A percentile compares a stretch with the other conserved stretches of the same genome.
phyloP scores from a whole-genome alignment of 1,140 invertebrate species.

The Neodiprion fabricii region DNA sequence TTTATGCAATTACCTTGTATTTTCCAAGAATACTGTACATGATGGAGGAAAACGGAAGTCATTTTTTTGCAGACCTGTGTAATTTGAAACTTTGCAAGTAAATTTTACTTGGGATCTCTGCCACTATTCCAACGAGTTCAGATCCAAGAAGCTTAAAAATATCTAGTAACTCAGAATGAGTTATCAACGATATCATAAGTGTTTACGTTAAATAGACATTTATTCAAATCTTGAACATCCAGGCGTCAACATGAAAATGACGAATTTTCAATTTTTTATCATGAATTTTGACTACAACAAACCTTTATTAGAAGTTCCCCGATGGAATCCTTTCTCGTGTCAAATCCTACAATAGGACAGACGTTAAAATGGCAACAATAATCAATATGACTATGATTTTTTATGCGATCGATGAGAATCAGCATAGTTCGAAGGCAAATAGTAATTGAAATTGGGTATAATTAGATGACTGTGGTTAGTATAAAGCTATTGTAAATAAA shows the following conservation, averaged over 20 bases:
- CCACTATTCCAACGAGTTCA: slow-evolving; percentile 31
- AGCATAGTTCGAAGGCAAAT: slow-evolving; percentile 18
- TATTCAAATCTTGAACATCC: no score
- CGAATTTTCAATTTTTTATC: background rate
- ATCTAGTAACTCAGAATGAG: slow-evolving; percentile 31
- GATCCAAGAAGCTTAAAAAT: slow-evolving; percentile 40
- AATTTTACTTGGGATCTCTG: slow-evolving; percentile 53
- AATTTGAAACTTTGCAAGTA: slow-evolving; percentile 60
- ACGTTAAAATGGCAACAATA: background rate
- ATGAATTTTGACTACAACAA: slow-evolving; percentile 20
- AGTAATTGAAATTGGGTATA: background rate
- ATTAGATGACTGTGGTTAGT: slow-evolving; percentile 11
- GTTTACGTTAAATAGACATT: background rate
- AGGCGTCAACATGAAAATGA: no score
- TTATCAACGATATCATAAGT: background rate
- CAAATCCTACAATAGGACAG: slow-evolving; percentile 36
- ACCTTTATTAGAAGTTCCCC: slow-evolving; percentile 40
- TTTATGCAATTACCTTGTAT: no score
- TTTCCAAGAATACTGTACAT: no score
- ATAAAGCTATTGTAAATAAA: slow-evolving; percentile 12
- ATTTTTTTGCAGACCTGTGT: slow-evolving; percentile 54
- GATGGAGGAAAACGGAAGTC: no score
- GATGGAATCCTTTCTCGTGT: slow-evolving; percentile 31
- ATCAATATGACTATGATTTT: no score
- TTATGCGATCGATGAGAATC: background rate